These are phyloP conservation scores for Phania funesta DNA, from an alignment of 2,888 invertebrate species.

Conservation along the genomic window DNA sequence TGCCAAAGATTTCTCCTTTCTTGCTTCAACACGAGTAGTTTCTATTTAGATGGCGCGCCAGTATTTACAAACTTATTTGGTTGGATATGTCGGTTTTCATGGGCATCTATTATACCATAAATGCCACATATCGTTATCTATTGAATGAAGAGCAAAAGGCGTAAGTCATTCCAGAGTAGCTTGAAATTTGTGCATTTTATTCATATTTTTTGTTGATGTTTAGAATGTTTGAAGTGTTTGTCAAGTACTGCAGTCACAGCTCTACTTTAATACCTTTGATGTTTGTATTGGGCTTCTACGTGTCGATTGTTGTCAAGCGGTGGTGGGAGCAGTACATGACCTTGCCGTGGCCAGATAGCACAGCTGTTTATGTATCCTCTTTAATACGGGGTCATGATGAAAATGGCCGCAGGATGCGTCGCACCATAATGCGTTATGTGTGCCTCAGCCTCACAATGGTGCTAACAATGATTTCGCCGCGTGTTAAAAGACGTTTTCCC, in stretches of 20 bases:
- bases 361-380: slow-evolving; percentile 90
- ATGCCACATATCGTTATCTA: slow-evolving; percentile 68
- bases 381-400: slow-evolving; percentile 91
- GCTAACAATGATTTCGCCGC: slow-evolving; percentile 90
- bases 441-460: slow-evolving; percentile 92
- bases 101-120: slow-evolving; percentile 84
- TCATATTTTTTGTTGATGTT: slow-evolving; percentile 44
- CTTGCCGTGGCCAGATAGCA: slow-evolving; percentile 92
- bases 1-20: not conserved
- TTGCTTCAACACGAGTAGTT: not conserved
- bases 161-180: slow-evolving; percentile 60
- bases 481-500: slow-evolving; percentile 94
- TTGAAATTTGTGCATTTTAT: not conserved
- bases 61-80: slow-evolving; percentile 96
- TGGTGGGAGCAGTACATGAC: slow-evolving; percentile 93
- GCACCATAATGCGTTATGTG: slow-evolving; percentile 90
- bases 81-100: slow-evolving; percentile 90
- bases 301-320: slow-evolving; percentile 92
- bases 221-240: slow-evolving; percentile 89
- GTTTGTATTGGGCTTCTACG: slow-evolving; percentile 96
- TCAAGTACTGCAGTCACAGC: slow-evolving; percentile 89
- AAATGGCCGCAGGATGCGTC: slow-evolving; percentile 88
- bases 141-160: slow-evolving; percentile 59
- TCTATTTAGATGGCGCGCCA: slow-evolving; percentile 90
- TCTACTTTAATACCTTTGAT: slow-evolving; percentile 92